Evolutionary conservation across 1,140 invertebrate genomes (phyloP), one percentile per base, ranked within the genome.

Genomic region (Euura lappo): DNA sequence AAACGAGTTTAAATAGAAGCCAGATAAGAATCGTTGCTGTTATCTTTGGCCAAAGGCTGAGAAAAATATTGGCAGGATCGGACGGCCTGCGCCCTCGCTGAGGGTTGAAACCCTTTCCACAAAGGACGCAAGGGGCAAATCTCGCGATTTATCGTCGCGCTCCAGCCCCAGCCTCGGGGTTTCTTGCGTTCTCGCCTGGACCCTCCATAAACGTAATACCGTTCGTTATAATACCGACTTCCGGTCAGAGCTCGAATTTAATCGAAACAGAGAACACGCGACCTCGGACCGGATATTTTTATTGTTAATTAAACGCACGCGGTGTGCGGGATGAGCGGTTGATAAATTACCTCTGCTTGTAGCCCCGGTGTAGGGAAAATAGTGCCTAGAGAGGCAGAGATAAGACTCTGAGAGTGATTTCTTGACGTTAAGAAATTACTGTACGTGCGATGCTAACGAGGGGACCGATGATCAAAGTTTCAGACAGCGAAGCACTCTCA

Each of bases 181-280:
- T 60, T 60, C 51, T 60, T 60, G 51, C 51, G 51, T n/a, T 60
- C 51, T 60, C 51, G 51, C 13, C 51, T 6, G 51, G 51, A 60
- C 51, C 51, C 28, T n/a, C 51, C 51, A 60, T 60, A 60, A 60
- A 60, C 51, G 51, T n/a, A n/a, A 60, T 6, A n/a, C 51, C 51
- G 51, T n/a, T 60, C 51, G 13, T 28, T 28, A 28, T 28, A 28
- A 28, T 28, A 28, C 13, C 51, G 13, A 60, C 51, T 60, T 60
- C 51, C 51, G 51, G 51, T 60, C 28, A 6, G 51, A 6, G 13
- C 51, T 60, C 8, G 3, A n/a, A n/a, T 60, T 60, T n/a, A 60
- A 60, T 60, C 51, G 51, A 60, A 28, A 28, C 28, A 1, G n/a
- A n/a, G n/a, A n/a, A n/a, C n/a, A n/a, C n/a, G n/a, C n/a, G n/a